These are phyloP conservation scores for Drosophila gaucha DNA, from an alignment of 2,888 invertebrate genomes.

Conservation along the genomic window DNA sequence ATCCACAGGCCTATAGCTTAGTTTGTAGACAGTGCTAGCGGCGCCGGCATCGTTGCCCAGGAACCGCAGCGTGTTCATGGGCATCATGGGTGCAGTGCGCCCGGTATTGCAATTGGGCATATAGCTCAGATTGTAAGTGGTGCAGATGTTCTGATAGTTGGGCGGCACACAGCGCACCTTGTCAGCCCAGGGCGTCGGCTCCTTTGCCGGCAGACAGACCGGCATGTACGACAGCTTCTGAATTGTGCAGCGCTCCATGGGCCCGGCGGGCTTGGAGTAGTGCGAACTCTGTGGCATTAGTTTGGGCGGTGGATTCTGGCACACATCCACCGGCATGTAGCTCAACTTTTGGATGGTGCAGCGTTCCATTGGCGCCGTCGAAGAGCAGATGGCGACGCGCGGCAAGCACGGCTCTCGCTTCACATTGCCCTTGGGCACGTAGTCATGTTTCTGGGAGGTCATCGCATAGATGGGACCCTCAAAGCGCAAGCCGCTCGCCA, in stretches of 20 bases:
- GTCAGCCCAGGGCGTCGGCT: slow-evolving; percentile 83
- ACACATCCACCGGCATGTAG: slow-evolving; percentile 82
- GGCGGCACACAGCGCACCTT: slow-evolving; percentile 79
- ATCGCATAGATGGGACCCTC: slow-evolving; percentile 88
- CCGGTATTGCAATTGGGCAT: slow-evolving; percentile 81
- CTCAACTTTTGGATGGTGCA: slow-evolving; percentile 82
- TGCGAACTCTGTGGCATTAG: slow-evolving; percentile 69
- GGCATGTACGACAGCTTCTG: slow-evolving; percentile 87
- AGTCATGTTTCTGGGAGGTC: slow-evolving; percentile 91
- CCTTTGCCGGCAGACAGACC: slow-evolving; percentile 83
- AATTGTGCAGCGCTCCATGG: slow-evolving; percentile 83
- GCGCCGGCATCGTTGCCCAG: slow-evolving; percentile 77
- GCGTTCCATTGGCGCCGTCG: slow-evolving; percentile 80
- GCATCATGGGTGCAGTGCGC: slow-evolving; percentile 69
- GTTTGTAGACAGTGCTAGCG: slow-evolving; percentile 81
- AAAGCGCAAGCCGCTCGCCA: slow-evolving; percentile 78
- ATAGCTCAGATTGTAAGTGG: slow-evolving; percentile 83
- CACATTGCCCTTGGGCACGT: slow-evolving; percentile 87
- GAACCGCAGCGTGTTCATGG: slow-evolving; percentile 69
- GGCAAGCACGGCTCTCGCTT: slow-evolving; percentile 72
- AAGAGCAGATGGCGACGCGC: slow-evolving; percentile 65
- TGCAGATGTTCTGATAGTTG: slow-evolving; percentile 77
- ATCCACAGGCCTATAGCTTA: slow-evolving; percentile 81
- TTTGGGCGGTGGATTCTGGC: slow-evolving; percentile 80
- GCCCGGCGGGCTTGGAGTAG: slow-evolving; percentile 71